Conservation (phyloP, 1,140 invertebrate species). For the Chironomus striatipennis region DNA sequence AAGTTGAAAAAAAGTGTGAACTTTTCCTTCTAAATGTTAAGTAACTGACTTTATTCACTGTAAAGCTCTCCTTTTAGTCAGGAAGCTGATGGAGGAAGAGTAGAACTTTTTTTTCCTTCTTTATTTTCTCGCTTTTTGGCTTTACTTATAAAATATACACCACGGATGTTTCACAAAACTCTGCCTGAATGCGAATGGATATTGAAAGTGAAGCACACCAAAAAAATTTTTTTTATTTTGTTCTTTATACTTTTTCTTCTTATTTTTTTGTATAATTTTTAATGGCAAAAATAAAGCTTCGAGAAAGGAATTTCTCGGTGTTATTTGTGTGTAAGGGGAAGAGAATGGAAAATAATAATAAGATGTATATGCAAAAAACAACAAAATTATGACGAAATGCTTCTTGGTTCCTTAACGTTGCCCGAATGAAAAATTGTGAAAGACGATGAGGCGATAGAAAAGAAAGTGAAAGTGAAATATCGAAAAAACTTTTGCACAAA, state of each 20-base stretch:
- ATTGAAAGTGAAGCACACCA: neutral
- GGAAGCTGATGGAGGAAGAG: neutral
- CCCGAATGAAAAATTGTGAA: neutral
- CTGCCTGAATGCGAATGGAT: neutral
- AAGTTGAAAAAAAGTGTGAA: too few species aligned
- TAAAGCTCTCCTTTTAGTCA: neutral
- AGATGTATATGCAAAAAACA: neutral
- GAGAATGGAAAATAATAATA: too few species aligned
- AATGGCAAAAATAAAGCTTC: too few species aligned
- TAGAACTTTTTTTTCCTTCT: too few species aligned
- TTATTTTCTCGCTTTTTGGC: too few species aligned
- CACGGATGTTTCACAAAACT: neutral
- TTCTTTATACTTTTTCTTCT: too few species aligned
- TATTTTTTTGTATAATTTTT: too few species aligned
- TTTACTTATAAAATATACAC: neutral
- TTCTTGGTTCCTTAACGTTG: neutral
- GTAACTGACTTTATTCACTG: too few species aligned
- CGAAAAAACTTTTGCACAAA: conserved; percentile 13
- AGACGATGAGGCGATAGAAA: neutral
- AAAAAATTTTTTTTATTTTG: too few species aligned
- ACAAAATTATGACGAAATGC: conserved; percentile 9
- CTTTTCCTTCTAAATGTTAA: too few species aligned
- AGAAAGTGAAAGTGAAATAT: conserved; percentile 22
- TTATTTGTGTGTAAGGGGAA: too few species aligned
- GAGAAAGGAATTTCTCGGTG: too few species aligned